phyloP scores from a whole-genome alignment of 2,888 invertebrate genomes.

The Cylloceria caligata region DNA sequence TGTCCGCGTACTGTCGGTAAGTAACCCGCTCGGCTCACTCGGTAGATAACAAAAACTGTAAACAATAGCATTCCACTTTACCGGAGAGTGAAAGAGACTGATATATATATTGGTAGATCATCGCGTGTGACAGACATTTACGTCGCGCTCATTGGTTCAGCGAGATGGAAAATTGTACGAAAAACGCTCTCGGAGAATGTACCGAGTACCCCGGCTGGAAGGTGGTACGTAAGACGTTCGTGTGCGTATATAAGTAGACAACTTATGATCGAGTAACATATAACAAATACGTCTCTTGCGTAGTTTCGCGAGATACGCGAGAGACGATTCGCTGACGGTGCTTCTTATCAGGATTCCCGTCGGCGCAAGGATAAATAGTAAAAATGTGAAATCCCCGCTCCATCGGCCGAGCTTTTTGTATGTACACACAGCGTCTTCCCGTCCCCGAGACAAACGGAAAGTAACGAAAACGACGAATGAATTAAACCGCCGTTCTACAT shows the following conservation, averaged over 20 bases:
- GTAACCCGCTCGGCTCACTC: no score
- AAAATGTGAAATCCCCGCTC: constrained; percentile 39
- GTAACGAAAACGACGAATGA: constrained; percentile 39
- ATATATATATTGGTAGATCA: not conserved
- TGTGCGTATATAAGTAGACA: not conserved
- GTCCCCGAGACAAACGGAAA: constrained; percentile 1
- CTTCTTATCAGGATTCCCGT: no score
- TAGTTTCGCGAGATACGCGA: constrained; percentile 11
- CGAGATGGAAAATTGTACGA: not conserved
- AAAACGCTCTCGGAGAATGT: not conserved
- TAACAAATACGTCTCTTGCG: constrained; percentile 12
- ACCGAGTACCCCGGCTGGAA: no score
- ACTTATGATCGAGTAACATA: not conserved
- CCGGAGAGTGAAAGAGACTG: no score
- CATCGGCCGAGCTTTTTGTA: not conserved
- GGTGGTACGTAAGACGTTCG: no score
- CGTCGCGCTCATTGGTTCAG: constrained; percentile 1
- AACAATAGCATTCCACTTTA: no score
- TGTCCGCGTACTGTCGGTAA: no score
- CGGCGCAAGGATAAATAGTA: not conserved
- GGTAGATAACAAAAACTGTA: no score
- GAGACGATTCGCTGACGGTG: not conserved
- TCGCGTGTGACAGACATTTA: constrained; percentile 16
- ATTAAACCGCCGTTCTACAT: constrained; percentile 51
- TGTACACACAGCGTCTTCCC: not conserved